phyloP scores from a whole-genome alignment of 1,140 invertebrate genomes.

The Lordiphosa clarofinis region DNA sequence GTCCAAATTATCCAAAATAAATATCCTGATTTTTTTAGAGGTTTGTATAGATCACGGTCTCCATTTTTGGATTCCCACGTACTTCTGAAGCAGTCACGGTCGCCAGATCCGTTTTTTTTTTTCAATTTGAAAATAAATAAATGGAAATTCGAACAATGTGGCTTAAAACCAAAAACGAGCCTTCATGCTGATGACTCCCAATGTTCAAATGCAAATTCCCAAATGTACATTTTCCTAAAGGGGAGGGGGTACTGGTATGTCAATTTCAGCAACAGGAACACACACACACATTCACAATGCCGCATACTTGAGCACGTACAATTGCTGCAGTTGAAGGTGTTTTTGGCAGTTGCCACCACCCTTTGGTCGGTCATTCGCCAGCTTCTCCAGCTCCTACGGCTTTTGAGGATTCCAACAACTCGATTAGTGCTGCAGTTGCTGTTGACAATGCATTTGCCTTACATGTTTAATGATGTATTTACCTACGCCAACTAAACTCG shows the following conservation, averaged over 20 bases:
- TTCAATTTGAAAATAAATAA: too few species aligned
- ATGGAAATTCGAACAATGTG: too few species aligned
- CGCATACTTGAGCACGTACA: slow-evolving; percentile 49
- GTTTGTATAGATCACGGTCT: too few species aligned
- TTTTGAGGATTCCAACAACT: slow-evolving; percentile 20
- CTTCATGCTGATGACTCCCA: slow-evolving; percentile 18
- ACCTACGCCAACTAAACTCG: slow-evolving; percentile 69
- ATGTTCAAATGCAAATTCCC: slow-evolving; percentile 57
- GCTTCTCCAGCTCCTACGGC: background rate
- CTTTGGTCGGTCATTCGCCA: too few species aligned
- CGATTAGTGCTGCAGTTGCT: slow-evolving; percentile 57
- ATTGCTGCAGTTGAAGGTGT: slow-evolving; percentile 20
- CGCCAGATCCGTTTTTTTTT: too few species aligned
- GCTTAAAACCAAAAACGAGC: slow-evolving; percentile 13
- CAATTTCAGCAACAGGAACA: slow-evolving; percentile 39
- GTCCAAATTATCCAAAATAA: too few species aligned
- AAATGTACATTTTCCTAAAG: slow-evolving; percentile 62
- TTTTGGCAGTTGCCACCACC: slow-evolving; percentile 24
- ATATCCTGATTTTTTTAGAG: too few species aligned
- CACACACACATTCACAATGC: slow-evolving; percentile 29
- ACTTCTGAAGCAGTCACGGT: too few species aligned
- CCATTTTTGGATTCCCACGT: too few species aligned
- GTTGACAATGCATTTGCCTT: slow-evolving; percentile 75
- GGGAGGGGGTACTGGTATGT: slow-evolving; percentile 28
- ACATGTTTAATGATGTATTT: slow-evolving; percentile 77